A percentile compares a stretch with the other conserved stretches of the same genome.
phyloP scores from a whole-genome alignment of 2,797 vertebrate genomes.

The Chelon labrosus region DNA sequence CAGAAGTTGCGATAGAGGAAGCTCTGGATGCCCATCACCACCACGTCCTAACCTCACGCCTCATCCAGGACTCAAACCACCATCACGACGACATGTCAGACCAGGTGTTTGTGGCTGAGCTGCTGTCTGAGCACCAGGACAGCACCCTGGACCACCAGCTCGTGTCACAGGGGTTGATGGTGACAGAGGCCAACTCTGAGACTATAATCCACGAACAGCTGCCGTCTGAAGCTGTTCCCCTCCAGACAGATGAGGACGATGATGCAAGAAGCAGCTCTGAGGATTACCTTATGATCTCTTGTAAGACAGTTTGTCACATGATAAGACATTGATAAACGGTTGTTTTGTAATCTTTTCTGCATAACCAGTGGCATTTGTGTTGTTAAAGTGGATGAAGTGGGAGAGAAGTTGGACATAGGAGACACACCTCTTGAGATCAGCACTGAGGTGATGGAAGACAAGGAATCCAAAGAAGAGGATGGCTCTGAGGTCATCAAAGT shows the following conservation, averaged over 20 bases:
- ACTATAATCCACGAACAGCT: conserved; percentile 91
- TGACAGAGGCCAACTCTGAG: conserved; percentile 90
- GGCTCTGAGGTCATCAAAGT: conserved; percentile 99
- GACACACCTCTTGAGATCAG: conserved; percentile 95
- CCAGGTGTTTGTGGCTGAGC: conserved; percentile 96
- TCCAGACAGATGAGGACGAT: conserved; percentile 95
- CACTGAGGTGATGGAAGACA: conserved; percentile 93
- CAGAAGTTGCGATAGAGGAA: conserved; percentile 95
- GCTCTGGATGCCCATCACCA: conserved; percentile 89
- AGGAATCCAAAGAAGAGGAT: conserved; percentile 94
- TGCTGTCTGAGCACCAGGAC: conserved; percentile 91
- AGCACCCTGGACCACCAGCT: conserved; percentile 94
- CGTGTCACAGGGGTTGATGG: conserved; percentile 95
- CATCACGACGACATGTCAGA: conserved; percentile 87
- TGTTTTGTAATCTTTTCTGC: not conserved
- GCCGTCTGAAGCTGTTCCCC: conserved; percentile 89
- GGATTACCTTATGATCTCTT: conserved; percentile 99
- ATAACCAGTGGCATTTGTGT: conserved; percentile 36
- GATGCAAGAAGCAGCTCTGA: conserved; percentile 96
- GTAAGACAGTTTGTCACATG: conserved; percentile 63
- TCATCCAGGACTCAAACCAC: conserved; percentile 90
- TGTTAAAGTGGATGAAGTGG: conserved; percentile 95
- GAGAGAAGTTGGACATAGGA: conserved; percentile 96
- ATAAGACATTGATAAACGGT: conserved; percentile 1
- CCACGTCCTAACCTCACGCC: conserved; percentile 92